These are phyloP conservation scores for Notospermus geniculatus DNA, from an alignment of 1,140 invertebrate species.

Conservation along the genomic window DNA sequence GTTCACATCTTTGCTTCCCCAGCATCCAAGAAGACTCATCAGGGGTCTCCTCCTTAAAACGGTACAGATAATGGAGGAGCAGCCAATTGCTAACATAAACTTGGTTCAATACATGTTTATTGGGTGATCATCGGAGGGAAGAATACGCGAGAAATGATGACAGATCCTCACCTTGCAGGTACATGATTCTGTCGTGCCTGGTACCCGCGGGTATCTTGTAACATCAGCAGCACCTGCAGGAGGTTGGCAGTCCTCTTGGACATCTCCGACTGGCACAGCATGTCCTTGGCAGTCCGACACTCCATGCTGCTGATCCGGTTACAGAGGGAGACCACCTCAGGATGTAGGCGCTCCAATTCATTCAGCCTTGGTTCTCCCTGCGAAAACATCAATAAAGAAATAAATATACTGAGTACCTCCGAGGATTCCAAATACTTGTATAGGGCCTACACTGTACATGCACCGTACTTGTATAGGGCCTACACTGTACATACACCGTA, in stretches of 20 bases:
- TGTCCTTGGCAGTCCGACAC: conserved; percentile 65
- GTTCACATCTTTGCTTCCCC: neutral
- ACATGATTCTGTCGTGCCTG: conserved; percentile 33
- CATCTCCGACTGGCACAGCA: conserved; percentile 68
- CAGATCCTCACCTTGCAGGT: neutral
- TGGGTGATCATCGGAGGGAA: too few relatives aligned
- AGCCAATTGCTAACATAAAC: too few relatives aligned
- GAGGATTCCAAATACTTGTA: too few relatives aligned
- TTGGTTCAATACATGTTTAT: too few relatives aligned
- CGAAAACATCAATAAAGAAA: too few relatives aligned
- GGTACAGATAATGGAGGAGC: too few relatives aligned
- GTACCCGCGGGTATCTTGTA: conserved; percentile 53
- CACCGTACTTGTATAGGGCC: too few relatives aligned
- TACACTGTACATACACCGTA: too few relatives aligned
- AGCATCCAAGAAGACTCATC: too few relatives aligned
- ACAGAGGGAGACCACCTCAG: conserved; percentile 65
- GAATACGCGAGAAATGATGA: neutral
- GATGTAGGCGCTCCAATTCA: conserved; percentile 65
- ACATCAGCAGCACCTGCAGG: conserved; percentile 58
- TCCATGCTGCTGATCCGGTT: conserved; percentile 64
- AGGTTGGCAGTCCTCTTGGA: conserved; percentile 63
- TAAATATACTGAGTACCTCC: too few relatives aligned
- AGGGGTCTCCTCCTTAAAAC: too few relatives aligned
- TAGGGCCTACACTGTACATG: too few relatives aligned
- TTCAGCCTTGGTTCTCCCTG: conserved; percentile 56